Evolutionary conservation across 2,888 invertebrate species (phyloP).

Genomic region (Melanostoma scalare): DNA sequence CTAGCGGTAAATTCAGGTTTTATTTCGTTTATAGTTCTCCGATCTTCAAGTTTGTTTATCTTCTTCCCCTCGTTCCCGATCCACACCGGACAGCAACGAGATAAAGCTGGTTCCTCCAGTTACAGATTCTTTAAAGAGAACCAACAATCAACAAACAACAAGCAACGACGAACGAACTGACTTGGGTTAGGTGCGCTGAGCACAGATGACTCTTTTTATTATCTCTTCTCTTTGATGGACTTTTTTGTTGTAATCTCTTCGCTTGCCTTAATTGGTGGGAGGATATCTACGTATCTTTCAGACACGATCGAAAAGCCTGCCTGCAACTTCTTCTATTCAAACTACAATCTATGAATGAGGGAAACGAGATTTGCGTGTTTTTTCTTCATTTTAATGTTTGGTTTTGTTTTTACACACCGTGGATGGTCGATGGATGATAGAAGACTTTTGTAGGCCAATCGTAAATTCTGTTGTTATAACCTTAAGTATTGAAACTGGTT

Average conservation of each 20-base stretch:
- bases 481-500: constrained; percentile 66
- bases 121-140: constrained; percentile 55
- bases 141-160: not conserved
- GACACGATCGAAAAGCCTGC: constrained; percentile 24
- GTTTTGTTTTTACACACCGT: constrained; percentile 13
- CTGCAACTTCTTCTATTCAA: constrained; percentile 1
- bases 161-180: not conserved
- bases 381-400: constrained; percentile 6
- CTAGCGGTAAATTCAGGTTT: constrained; percentile 76
- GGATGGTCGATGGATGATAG: constrained; percentile 53
- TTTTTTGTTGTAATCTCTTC: constrained; percentile 20
- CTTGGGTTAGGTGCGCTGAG: too few relatives aligned
- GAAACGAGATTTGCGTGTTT: constrained; percentile 47
- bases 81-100: not conserved
- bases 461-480: constrained; percentile 67
- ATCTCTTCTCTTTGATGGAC: constrained; percentile 28
- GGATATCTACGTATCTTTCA: constrained; percentile 20
- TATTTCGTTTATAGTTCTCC: constrained; percentile 63
- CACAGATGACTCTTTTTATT: constrained; percentile 3
- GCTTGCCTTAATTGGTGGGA: constrained; percentile 54
- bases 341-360: constrained; percentile 66
- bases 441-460: constrained; percentile 71
- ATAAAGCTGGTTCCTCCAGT: constrained; percentile 21
- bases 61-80: not conserved
- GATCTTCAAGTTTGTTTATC: constrained; percentile 64